Evolutionary conservation across 1,140 invertebrate genomes (phyloP).

Genomic region (Tetragnatha versicolor): DNA sequence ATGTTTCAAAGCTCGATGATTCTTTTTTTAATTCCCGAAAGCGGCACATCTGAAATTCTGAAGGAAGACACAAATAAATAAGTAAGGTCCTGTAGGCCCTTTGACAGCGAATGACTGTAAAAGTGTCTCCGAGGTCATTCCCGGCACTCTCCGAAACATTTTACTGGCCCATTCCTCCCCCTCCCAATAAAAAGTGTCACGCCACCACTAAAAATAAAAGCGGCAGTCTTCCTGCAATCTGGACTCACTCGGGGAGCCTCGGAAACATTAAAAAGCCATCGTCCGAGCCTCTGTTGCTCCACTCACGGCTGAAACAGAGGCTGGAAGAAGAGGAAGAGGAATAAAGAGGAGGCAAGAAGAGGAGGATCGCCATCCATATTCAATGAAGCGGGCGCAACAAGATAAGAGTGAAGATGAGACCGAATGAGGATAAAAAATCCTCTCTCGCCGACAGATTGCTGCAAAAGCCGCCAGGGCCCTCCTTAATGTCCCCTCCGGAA

Average conservation of each 20-base stretch:
- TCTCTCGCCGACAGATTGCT: constrained; percentile 47
- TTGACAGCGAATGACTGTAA: too few relatives aligned
- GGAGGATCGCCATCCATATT: constrained; percentile 52
- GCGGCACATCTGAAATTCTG: too few relatives aligned
- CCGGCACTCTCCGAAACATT: too few relatives aligned
- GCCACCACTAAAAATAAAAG: too few relatives aligned
- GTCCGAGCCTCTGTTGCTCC: constrained; percentile 29
- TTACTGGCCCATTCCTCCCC: too few relatives aligned
- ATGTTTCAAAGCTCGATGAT: too few relatives aligned
- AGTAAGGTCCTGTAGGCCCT: too few relatives aligned
- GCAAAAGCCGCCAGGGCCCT: constrained; percentile 40
- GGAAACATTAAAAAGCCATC: constrained; percentile 55
- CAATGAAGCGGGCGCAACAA: constrained; percentile 52
- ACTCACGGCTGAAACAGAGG: not conserved
- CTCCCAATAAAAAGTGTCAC: too few relatives aligned
- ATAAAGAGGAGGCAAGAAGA: constrained; percentile 43
- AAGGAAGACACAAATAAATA: too few relatives aligned
- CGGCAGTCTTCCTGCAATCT: not conserved
- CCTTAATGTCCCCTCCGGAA: constrained; percentile 40
- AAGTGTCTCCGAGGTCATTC: too few relatives aligned
- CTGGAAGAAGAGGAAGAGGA: constrained; percentile 22
- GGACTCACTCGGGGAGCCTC: not conserved
- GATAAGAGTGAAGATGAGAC: constrained; percentile 34
- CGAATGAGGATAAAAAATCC: constrained; percentile 25
- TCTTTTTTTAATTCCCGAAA: too few relatives aligned